Conservation (phyloP, 1,140 invertebrate genomes). For the Diploscapter pachys region DNA sequence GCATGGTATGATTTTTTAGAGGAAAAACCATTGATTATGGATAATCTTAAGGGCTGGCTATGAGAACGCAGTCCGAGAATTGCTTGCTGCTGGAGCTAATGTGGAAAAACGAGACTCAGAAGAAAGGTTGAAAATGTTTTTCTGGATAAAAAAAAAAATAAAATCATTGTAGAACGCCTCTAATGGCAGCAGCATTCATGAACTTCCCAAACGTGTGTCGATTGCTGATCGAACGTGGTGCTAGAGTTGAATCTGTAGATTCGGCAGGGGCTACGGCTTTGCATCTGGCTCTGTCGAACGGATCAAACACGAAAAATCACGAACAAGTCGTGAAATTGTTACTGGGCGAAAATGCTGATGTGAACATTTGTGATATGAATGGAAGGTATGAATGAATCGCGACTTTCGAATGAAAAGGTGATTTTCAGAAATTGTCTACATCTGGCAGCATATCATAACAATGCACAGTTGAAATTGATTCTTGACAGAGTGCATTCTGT, state of each 20-base stretch:
- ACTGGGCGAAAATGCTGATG: neutral
- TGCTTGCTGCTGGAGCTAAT: conserved; percentile 29
- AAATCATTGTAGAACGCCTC: conserved; percentile 19
- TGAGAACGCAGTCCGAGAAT: conserved; percentile 2
- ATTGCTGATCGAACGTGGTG: conserved; percentile 23
- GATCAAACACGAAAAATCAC: conserved; percentile 30
- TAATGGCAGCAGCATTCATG: conserved; percentile 42
- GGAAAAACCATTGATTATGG: conserved; percentile 2
- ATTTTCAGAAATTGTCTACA: conserved; percentile 23
- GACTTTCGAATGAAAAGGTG: no score
- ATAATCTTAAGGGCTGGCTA: conserved; percentile 25
- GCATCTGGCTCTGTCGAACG: conserved; percentile 37
- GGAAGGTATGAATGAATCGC: neutral
- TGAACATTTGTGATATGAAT: neutral
- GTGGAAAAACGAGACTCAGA: conserved; percentile 36
- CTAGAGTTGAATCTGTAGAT: conserved; percentile 27
- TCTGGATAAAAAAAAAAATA: neutral
- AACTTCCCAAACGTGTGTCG: conserved; percentile 31
- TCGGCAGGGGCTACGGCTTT: conserved; percentile 36
- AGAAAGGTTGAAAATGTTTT: neutral
- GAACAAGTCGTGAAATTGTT: conserved; percentile 23
- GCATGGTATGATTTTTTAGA: conserved; percentile 27
- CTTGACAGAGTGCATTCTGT: conserved; percentile 15
- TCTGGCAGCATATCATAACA: conserved; percentile 35
- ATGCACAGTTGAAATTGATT: conserved; percentile 21